phyloP scores from a whole-genome alignment of 2,888 invertebrate genomes.

The Formica aserva region DNA sequence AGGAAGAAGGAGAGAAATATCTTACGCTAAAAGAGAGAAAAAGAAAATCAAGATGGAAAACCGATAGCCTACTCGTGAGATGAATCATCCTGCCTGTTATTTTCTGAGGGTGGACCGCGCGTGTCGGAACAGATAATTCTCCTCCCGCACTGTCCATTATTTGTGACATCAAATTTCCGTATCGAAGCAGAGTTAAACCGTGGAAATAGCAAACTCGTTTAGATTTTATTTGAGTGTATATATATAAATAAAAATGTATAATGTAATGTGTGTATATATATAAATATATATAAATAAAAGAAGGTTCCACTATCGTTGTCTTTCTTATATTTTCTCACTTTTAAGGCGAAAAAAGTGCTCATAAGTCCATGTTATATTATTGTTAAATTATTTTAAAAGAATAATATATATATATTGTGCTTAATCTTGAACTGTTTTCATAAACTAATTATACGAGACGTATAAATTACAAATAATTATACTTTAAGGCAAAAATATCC shows the following conservation, averaged over 20 bases:
- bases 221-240: background rate
- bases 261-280: background rate
- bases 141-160: background rate
- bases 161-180: conserved; percentile 13
- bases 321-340: background rate
- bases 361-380: background rate
- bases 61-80: conserved; percentile 36
- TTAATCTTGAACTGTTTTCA: background rate
- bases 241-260: background rate
- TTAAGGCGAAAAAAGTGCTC: background rate
- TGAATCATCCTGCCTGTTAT: conserved; percentile 43
- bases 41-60: conserved; percentile 13
- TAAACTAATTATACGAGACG: background rate
- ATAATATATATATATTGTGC: background rate
- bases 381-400: conserved; percentile 3
- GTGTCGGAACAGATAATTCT: conserved; percentile 15
- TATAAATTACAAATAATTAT: background rate
- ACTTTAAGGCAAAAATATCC: background rate
- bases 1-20: background rate
- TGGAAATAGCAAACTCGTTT: background rate
- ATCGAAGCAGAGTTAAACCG: background rate
- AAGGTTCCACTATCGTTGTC: too few relatives aligned
- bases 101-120: conserved; percentile 25
- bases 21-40: conserved; percentile 25
- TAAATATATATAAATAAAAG: background rate